Evolutionary conservation across 2,888 invertebrate genomes (phyloP), one percentile per base, ranked within the genome.

Genomic region (Pyrocoelia pectoralis): DNA sequence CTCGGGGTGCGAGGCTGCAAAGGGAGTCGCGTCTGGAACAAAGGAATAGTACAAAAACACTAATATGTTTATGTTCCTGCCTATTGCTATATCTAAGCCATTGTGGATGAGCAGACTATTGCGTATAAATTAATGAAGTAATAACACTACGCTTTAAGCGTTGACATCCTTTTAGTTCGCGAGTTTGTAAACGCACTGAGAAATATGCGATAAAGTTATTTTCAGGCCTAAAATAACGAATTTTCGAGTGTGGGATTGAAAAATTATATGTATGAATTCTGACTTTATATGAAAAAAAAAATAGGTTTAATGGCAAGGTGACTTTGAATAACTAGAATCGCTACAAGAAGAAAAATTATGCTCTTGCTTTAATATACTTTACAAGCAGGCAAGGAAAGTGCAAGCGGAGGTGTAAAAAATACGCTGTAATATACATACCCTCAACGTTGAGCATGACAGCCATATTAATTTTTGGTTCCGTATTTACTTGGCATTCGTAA

Each of bases 401-500:
- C 46, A 46, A 46, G 46, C 46, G 46, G 9, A 46, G 13, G 15
- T 43, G 15, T 43, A 43, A 15, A 43, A 24, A 13, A 24, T 8
- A 2, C 18, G 9, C 10, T 24, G 49, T 52, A 56, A 54, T 60
- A 57, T 61, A 40, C 70, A 57, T 70, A 94, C 94, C 93, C 88
- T 93, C 92, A 56, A 94, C 91, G 75, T 87, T 88, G 61, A 94
- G 85, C 76, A 87, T 82, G 75, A 94, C 88, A 46, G 93, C 93
- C 86, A 93, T 87, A 82, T 93, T 94, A 80, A 94, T 91, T 81
- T 94, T 94, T 14, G 94, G 94, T 79, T 94, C 94, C 0, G 93
- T 94, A 82, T 94, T 94, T 72, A 94, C 92, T 85, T 94, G 94
- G 76, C 93, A 94, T 81, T 94, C 93, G 83, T 94, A 94, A 65